A percentile compares a stretch with the other conserved stretches of the same genome.
Evolutionary conservation across 1,140 invertebrate species (phyloP).

Genomic region (Lucilia sericata): DNA sequence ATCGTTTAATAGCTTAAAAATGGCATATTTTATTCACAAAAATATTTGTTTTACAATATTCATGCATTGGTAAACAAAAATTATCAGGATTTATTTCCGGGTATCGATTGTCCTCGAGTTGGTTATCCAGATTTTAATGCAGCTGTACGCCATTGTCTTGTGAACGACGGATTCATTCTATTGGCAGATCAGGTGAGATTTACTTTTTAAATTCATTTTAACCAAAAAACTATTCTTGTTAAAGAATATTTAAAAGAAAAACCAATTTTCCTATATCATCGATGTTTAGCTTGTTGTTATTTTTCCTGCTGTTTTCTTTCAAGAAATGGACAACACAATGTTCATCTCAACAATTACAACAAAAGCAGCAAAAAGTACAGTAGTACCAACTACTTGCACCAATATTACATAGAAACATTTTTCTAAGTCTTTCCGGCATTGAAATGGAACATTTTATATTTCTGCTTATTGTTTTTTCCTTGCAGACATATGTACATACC

Average conservation of each 20-base stretch:
- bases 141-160: conserved; percentile 78
- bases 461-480: background rate
- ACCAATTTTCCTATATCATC: conserved; percentile 30
- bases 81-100: conserved; percentile 83
- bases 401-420: background rate
- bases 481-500: too few relatives aligned
- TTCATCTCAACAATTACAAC: background rate
- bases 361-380: background rate
- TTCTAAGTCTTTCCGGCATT: conserved; percentile 33
- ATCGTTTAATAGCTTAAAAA: too few relatives aligned
- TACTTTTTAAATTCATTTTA: background rate
- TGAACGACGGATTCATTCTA: conserved; percentile 78
- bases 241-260: background rate
- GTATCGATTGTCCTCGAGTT: conserved; percentile 85
- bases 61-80: background rate
- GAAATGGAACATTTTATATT: background rate
- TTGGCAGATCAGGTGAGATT: conserved; percentile 78
- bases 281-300: conserved; percentile 2
- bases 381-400: background rate
- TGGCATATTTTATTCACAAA: too few relatives aligned
- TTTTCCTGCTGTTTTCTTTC: background rate
- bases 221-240: background rate
- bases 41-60: too few relatives aligned
- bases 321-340: conserved; percentile 26
- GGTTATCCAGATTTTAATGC: conserved; percentile 87